Conservation (phyloP, 2,113 vertebrate genomes). For the Zapus hudsonius region DNA sequence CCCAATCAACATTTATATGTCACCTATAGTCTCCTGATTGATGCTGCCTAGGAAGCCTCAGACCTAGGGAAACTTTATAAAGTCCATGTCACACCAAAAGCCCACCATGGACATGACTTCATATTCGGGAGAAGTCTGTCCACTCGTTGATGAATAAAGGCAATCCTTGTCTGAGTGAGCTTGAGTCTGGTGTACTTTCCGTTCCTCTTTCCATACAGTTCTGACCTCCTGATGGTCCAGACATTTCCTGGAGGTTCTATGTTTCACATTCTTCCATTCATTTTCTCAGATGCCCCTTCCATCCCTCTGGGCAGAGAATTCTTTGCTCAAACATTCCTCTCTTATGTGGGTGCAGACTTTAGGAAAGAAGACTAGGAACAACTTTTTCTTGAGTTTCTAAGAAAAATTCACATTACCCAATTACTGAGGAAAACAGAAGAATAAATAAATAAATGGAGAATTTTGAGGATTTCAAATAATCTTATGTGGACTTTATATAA, state of each 20-base stretch:
- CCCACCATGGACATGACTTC: no score
- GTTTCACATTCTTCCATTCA: rapidly evolving
- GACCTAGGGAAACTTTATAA: no score
- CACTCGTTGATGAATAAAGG: no score
- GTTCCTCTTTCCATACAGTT: no score
- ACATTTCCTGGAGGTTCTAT: rapidly evolving
- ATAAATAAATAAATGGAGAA: background rate
- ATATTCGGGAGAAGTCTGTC: no score
- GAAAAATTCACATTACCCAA: background rate
- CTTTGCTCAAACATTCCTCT: background rate
- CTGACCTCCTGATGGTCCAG: no score
- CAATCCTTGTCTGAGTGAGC: no score
- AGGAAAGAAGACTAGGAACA: background rate
- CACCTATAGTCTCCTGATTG: no score
- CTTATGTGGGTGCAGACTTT: background rate
- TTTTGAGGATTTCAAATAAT: background rate
- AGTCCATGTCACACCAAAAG: no score
- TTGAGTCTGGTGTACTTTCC: no score
- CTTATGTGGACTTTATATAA: background rate
- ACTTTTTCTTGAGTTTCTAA: background rate
- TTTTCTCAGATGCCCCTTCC: background rate
- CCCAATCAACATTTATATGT: no score
- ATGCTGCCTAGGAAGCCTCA: no score
- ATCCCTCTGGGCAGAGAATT: background rate
- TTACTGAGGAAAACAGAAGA: background rate